Percentiles rank a stretch among this genome's conserved stretches.
These are phyloP conservation scores for Oligia fasciuncula DNA, from an alignment of 2,888 invertebrate species.

Conservation along the genomic window DNA sequence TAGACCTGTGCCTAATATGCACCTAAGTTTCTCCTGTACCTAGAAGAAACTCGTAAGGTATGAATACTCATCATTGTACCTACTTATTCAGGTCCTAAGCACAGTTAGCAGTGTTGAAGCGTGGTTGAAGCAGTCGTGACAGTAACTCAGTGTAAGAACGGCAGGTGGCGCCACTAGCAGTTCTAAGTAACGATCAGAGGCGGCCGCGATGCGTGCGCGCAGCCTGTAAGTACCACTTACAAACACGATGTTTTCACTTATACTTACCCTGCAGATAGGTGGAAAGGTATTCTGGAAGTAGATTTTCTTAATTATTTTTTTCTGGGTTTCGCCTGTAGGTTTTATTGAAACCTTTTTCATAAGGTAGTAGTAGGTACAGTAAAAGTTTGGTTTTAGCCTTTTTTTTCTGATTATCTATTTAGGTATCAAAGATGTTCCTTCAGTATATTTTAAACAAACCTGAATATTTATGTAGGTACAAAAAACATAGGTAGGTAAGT, in stretches of 20 bases:
- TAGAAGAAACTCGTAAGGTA: background rate
- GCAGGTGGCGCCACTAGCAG: conserved; percentile 54
- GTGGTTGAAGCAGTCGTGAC: conserved; percentile 30
- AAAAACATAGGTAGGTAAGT: background rate
- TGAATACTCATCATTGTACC: background rate
- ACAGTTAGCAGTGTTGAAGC: conserved; percentile 23
- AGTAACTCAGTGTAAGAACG: conserved; percentile 32
- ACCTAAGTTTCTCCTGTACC: background rate
- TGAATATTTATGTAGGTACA: conserved; percentile 9
- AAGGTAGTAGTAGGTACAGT: background rate
- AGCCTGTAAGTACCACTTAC: conserved; percentile 41
- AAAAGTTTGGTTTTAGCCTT: background rate
- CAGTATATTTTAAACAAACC: background rate
- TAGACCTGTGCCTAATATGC: background rate
- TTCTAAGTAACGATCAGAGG: conserved; percentile 51
- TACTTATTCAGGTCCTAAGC: background rate
- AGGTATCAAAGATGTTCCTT: background rate
- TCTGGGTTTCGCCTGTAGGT: background rate
- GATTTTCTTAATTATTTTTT: background rate
- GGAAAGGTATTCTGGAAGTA: background rate
- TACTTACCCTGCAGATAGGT: background rate
- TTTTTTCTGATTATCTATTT: background rate
- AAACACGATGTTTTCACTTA: conserved; percentile 46
- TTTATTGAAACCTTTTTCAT: background rate
- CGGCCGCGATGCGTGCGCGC: conserved; percentile 56